Percentiles rank a stretch among this genome's conserved stretches.
Conservation (phyloP, 2,888 invertebrate genomes). For the Drosophila anceps region DNA sequence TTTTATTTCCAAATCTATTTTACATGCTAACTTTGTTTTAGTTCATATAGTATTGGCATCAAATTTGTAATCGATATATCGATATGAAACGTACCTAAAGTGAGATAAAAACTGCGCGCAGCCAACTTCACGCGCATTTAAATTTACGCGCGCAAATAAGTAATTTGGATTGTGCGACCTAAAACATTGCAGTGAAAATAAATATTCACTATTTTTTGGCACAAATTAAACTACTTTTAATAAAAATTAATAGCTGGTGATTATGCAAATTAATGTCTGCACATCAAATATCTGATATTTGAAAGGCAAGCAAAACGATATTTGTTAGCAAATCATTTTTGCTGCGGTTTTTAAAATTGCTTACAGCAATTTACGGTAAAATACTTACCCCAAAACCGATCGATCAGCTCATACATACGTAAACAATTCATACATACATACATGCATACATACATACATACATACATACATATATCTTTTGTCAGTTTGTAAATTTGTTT, state of each 20-base stretch:
- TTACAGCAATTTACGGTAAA: neutral
- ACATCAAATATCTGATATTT: neutral
- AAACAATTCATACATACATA: no score
- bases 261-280: no score
- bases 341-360: neutral
- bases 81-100: neutral
- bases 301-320: neutral
- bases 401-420: no score
- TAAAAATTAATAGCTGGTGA: neutral
- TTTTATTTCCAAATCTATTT: neutral
- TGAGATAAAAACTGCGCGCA: neutral
- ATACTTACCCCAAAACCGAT: neutral
- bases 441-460: neutral
- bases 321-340: neutral
- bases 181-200: no score
- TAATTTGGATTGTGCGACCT: no score
- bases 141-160: neutral
- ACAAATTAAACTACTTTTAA: no score
- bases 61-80: constrained; percentile 8
- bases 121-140: constrained; percentile 26
- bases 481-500: neutral
- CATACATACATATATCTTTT: neutral
- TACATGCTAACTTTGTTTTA: neutral
- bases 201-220: no score
- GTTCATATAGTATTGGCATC: neutral